These are phyloP conservation scores for Triplophysa siluroides DNA, from an alignment of 2,113 vertebrate species.

Conservation along the genomic window DNA sequence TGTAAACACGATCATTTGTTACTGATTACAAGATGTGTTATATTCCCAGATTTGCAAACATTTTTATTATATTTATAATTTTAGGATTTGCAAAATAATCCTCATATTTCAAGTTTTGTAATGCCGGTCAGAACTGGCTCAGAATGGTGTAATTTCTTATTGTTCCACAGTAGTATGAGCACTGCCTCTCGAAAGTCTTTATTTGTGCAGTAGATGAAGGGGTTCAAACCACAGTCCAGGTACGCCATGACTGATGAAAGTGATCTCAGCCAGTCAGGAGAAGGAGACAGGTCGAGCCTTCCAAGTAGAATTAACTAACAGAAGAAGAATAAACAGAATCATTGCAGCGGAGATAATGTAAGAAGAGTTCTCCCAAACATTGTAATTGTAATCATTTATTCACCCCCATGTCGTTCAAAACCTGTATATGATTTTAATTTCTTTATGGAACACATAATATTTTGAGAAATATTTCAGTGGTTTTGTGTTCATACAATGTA, in stretches of 20 bases:
- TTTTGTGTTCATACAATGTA: no score
- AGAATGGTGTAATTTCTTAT: conserved; percentile 42
- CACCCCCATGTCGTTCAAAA: no score
- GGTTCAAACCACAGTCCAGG: conserved; percentile 72
- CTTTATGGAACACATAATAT: no score
- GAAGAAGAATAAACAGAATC: not conserved
- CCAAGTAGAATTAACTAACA: conserved; percentile 70
- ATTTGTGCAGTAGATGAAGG: conserved; percentile 72
- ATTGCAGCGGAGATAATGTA: not conserved
- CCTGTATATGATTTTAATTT: no score
- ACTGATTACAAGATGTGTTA: not conserved
- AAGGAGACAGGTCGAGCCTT: conserved; percentile 63
- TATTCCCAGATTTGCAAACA: not conserved
- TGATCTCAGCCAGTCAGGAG: conserved; percentile 73
- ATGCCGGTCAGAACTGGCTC: conserved; percentile 71
- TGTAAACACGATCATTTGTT: not conserved
- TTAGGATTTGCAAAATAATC: not conserved
- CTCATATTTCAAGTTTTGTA: conserved; percentile 55
- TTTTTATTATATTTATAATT: not conserved
- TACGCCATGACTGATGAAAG: conserved; percentile 73
- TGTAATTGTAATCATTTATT: not conserved
- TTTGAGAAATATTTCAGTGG: no score
- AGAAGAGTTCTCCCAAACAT: no score
- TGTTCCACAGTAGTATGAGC: conserved; percentile 70
- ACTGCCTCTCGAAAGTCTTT: conserved; percentile 67